phyloP scores from a whole-genome alignment of 2,888 invertebrate species.

The Lasioglossum villosulum region DNA sequence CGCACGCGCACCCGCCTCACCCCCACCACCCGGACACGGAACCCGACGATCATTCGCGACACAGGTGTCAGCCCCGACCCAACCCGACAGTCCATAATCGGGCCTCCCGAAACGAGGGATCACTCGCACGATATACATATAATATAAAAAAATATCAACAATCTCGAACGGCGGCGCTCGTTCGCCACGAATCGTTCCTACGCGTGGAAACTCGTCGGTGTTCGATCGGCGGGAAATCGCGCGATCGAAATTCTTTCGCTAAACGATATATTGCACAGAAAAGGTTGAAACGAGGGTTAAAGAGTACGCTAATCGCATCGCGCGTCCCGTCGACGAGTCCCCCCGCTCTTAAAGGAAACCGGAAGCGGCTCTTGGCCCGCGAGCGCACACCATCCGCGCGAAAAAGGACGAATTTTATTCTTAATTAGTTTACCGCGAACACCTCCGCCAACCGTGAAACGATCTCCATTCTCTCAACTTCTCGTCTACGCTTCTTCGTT shows the following conservation, averaged over 20 bases:
- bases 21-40: not conserved
- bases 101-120: conserved; percentile 53
- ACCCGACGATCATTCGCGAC: conserved; percentile 19
- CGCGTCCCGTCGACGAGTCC: conserved; percentile 34
- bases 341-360: conserved; percentile 8
- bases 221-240: not conserved
- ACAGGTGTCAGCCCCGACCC: not conserved
- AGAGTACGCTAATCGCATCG: conserved; percentile 46
- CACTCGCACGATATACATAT: conserved; percentile 60
- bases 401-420: conserved; percentile 67
- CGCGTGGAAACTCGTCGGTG: not conserved
- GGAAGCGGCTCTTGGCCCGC: conserved; percentile 44
- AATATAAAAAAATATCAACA: conserved; percentile 80
- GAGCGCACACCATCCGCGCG: conserved; percentile 59
- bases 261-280: conserved; percentile 56
- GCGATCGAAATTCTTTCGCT: conserved; percentile 1
- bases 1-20: not conserved
- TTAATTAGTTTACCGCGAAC: conserved; percentile 44
- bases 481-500: not conserved
- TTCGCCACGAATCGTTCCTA: not conserved
- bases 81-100: conserved; percentile 21
- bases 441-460: conserved; percentile 9
- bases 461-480: not conserved
- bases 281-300: conserved; percentile 34
- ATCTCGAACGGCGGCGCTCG: conserved; percentile 75